phyloP scores from a whole-genome alignment of 2,113 vertebrate species.

The Otis tarda region DNA sequence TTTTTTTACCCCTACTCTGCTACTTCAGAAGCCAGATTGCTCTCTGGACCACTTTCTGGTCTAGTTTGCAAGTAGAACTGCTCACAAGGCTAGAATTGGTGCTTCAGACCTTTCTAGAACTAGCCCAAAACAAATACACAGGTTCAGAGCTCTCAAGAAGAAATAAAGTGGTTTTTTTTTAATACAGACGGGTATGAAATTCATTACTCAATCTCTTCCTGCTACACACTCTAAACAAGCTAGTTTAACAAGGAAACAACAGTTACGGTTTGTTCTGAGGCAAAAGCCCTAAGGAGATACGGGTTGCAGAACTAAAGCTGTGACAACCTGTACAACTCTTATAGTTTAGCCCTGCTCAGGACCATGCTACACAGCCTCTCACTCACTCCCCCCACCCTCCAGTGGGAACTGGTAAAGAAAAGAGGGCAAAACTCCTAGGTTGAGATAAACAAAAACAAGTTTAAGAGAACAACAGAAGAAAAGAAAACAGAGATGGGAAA shows the following conservation, averaged over 20 bases:
- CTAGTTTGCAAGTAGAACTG: background rate
- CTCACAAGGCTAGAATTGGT: background rate
- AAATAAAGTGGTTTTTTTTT: background rate
- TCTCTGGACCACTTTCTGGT: background rate
- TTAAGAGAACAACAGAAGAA: no score
- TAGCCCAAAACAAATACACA: background rate
- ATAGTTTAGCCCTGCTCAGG: no score
- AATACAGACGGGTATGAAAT: background rate
- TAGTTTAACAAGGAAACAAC: constrained; percentile 10
- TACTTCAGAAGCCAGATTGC: background rate
- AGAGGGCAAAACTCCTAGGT: no score
- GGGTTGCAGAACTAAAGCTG: constrained; percentile 19
- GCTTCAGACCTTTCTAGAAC: background rate
- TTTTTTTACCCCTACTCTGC: background rate
- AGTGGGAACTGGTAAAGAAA: no score
- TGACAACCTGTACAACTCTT: background rate
- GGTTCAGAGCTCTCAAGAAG: background rate
- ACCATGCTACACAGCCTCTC: no score
- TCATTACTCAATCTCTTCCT: background rate
- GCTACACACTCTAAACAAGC: background rate
- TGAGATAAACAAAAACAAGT: no score
- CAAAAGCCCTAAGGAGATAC: background rate
- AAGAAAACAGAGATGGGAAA: no score
- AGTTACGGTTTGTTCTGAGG: constrained; percentile 1
- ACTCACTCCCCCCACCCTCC: no score